Conservation (phyloP, 2,888 invertebrate genomes). For the Caradrina kadenii region DNA sequence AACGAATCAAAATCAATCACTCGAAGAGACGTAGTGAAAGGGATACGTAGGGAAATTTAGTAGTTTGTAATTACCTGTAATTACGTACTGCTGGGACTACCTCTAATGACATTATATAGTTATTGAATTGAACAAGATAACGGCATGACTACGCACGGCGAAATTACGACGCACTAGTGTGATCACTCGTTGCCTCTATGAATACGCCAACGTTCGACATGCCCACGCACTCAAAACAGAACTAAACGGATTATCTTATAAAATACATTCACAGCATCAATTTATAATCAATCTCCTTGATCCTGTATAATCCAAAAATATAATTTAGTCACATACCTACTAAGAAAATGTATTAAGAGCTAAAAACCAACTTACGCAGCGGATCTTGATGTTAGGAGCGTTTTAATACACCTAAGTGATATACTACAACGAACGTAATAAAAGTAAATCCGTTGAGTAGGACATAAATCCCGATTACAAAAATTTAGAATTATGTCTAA, state of each 20-base stretch:
- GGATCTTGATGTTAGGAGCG: slow-evolving; percentile 53
- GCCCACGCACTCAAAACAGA: slow-evolving; percentile 67
- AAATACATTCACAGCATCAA: slow-evolving; percentile 30
- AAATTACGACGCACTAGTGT: slow-evolving; percentile 87
- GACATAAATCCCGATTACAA: slow-evolving; percentile 65
- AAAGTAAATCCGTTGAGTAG: slow-evolving; percentile 40
- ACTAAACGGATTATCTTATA: slow-evolving; percentile 39
- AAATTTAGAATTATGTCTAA: slow-evolving; percentile 77
- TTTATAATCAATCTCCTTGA: slow-evolving; percentile 34
- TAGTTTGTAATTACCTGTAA: slow-evolving; percentile 54
- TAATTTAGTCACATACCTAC: slow-evolving; percentile 70
- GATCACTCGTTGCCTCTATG: slow-evolving; percentile 72
- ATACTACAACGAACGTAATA: slow-evolving; percentile 41
- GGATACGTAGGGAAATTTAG: slow-evolving; percentile 43
- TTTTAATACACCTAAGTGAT: slow-evolving; percentile 51
- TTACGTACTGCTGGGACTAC: slow-evolving; percentile 26
- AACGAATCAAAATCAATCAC: slow-evolving; percentile 54
- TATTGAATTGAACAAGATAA: slow-evolving; percentile 87
- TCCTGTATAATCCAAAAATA: slow-evolving; percentile 73
- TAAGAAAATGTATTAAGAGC: slow-evolving; percentile 72
- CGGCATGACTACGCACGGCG: slow-evolving; percentile 84
- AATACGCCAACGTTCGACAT: slow-evolving; percentile 66
- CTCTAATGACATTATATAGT: slow-evolving; percentile 70
- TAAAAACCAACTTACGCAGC: slow-evolving; percentile 77
- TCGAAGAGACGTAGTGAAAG: slow-evolving; percentile 35